phyloP scores from a whole-genome alignment of 2,113 vertebrate species.

The Eurypyga helias region DNA sequence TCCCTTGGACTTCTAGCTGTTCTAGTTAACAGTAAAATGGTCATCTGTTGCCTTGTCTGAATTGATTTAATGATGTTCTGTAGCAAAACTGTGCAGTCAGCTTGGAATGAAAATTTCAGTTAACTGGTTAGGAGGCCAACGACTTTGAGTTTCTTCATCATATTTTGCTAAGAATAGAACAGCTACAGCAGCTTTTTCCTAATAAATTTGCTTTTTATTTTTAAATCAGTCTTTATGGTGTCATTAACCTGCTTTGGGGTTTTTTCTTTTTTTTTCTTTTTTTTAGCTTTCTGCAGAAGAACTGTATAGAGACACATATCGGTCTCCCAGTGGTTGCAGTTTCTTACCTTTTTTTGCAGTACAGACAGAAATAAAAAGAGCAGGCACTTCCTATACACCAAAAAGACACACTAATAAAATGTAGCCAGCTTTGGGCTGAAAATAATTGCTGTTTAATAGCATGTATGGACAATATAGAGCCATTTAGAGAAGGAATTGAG shows the following conservation, averaged over 20 bases:
- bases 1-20: background rate
- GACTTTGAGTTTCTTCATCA: background rate
- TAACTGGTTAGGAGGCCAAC: background rate
- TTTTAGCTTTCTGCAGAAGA: background rate
- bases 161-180: background rate
- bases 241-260: background rate
- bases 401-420: background rate
- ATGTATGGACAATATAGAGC: background rate
- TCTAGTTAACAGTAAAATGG: background rate
- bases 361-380: background rate
- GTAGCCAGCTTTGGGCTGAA: background rate
- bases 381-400: background rate
- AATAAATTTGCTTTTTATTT: background rate
- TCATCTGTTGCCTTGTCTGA: background rate
- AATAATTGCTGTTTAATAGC: background rate
- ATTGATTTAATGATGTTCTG: background rate
- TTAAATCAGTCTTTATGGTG: background rate
- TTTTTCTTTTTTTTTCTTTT: background rate
- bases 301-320: fast-evolving
- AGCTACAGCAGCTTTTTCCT: background rate
- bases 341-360: background rate
- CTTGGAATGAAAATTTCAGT: background rate
- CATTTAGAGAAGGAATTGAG: background rate
- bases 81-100: background rate
- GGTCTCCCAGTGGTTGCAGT: background rate